A percentile compares a stretch with the other conserved stretches of the same genome.
These are phyloP conservation scores for Osmerus eperlanus DNA, from an alignment of 2,113 vertebrate species.

Conservation along the genomic window DNA sequence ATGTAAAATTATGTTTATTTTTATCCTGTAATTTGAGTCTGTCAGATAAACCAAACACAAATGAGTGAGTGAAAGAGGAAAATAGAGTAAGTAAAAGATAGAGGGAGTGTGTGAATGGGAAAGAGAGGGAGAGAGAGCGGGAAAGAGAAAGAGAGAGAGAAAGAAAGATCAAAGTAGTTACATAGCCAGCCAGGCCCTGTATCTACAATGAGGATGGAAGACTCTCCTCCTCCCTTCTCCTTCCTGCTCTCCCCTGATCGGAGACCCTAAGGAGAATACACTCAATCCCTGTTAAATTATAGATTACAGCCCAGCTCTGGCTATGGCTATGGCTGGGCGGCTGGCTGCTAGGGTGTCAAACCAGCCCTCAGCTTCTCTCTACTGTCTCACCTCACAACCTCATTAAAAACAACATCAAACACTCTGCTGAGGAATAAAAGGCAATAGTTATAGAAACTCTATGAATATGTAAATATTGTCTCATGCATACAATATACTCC, in stretches of 20 bases:
- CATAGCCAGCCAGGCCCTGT: constrained; percentile 36
- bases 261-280: constrained; percentile 59
- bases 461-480: constrained; percentile 54
- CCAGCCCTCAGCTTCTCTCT: constrained; percentile 34
- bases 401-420: constrained; percentile 68
- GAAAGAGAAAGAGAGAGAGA: constrained; percentile 36
- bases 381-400: constrained; percentile 62
- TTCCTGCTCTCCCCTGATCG: constrained; percentile 49
- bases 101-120: background rate
- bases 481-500: constrained; percentile 23
- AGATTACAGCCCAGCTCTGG: constrained; percentile 64
- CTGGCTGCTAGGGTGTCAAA: constrained; percentile 16
- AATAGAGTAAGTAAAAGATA: constrained; percentile 1
- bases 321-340: constrained; percentile 51
- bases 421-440: constrained; percentile 42
- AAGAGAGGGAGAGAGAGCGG: constrained; percentile 11
- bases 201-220: constrained; percentile 50
- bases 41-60: background rate
- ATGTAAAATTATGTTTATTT: constrained; percentile 10
- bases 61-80: constrained; percentile 16
- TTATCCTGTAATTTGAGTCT: background rate
- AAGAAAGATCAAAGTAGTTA: constrained; percentile 18
- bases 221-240: constrained; percentile 40
- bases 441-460: constrained; percentile 50
- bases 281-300: constrained; percentile 73